Conservation (phyloP, 2,113 vertebrate genomes). For the Cyprinodon tularosa region DNA sequence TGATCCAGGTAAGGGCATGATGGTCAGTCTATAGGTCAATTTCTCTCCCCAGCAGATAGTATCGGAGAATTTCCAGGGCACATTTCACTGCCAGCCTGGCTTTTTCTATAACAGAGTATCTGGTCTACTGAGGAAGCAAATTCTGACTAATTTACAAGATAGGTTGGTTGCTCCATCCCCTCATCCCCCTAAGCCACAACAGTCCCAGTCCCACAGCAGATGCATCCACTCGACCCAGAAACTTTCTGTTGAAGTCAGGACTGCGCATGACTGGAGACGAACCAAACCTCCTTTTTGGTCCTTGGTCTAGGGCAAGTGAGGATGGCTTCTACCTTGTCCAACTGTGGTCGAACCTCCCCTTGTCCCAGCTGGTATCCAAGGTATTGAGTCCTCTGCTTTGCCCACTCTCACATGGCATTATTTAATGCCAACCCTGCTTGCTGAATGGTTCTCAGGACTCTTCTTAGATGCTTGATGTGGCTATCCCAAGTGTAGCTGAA, state of each 20-base stretch:
- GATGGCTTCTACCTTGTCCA: constrained; percentile 29
- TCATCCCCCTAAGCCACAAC: no score
- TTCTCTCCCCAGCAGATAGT: no score
- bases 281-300: neutral
- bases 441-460: neutral
- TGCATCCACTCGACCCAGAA: neutral
- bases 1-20: constrained; percentile 5
- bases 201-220: neutral
- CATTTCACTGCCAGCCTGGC: no score
- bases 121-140: no score
- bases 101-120: no score
- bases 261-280: no score
- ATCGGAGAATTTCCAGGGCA: no score
- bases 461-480: neutral
- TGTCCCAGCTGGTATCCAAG: constrained; percentile 1
- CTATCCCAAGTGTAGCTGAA: neutral
- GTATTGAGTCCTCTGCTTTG: neutral
- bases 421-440: neutral
- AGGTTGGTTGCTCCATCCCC: no score
- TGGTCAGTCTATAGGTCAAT: constrained; percentile 4
- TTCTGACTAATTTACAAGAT: no score
- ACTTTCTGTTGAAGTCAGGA: neutral
- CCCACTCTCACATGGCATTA: constrained; percentile 6
- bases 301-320: neutral
- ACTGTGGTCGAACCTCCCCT: neutral